A percentile compares a stretch with the other conserved stretches of the same genome.
Evolutionary conservation across 2,888 invertebrate genomes (phyloP).

Genomic region (Cerastis leucographa): DNA sequence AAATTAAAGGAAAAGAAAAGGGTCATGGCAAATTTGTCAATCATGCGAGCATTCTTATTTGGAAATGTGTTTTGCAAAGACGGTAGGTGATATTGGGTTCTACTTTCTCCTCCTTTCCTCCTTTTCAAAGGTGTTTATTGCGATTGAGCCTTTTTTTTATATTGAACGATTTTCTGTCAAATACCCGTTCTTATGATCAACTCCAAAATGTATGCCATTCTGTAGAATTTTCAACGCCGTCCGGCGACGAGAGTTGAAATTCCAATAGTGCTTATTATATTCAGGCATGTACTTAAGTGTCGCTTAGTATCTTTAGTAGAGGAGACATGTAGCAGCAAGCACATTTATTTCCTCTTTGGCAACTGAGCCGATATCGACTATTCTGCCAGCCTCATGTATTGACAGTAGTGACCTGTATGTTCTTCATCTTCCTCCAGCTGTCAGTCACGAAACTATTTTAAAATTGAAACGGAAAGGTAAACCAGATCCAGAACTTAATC

Average conservation of each 20-base stretch:
- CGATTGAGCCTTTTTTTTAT: neutral
- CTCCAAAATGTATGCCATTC: neutral
- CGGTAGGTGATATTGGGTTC: constrained; percentile 73
- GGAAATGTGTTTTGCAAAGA: constrained; percentile 85
- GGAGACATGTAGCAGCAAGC: neutral
- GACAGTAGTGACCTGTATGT: too few species aligned
- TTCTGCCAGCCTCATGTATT: too few species aligned
- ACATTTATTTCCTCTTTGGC: neutral
- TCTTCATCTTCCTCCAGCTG: neutral
- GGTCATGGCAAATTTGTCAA: constrained; percentile 70
- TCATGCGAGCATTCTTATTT: constrained; percentile 77
- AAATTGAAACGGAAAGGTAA: neutral
- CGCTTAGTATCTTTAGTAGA: neutral
- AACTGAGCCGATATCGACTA: too few species aligned
- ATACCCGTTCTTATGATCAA: neutral
- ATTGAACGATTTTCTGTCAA: neutral
- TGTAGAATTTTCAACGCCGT: neutral
- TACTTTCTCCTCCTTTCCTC: neutral
- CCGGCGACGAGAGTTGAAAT: neutral
- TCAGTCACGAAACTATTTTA: neutral
- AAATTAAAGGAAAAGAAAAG: constrained; percentile 45
- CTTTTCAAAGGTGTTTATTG: neutral
- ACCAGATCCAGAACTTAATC: neutral
- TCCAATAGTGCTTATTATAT: neutral
- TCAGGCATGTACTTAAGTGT: neutral